phyloP scores from a whole-genome alignment of 2,113 vertebrate genomes.

The Dendropsophus ebraccatus region DNA sequence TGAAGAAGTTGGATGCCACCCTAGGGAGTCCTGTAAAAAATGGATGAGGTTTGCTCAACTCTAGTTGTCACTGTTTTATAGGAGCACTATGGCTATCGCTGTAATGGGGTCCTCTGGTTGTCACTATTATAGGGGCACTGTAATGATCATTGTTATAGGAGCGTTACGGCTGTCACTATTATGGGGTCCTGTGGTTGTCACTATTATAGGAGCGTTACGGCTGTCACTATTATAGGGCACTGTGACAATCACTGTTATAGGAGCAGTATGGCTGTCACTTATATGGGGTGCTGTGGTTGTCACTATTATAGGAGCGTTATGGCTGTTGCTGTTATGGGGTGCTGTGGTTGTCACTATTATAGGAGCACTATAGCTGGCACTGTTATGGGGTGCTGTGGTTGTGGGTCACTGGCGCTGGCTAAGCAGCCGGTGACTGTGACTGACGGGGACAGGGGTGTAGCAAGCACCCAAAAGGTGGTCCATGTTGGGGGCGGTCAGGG shows the following conservation, averaged over 20 bases:
- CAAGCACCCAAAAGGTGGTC: no score
- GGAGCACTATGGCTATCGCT: neutral
- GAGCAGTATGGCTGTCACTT: neutral
- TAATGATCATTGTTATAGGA: neutral
- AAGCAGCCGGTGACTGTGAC: no score
- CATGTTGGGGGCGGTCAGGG: no score
- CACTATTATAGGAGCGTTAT: neutral
- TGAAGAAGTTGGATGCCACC: no score
- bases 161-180: neutral
- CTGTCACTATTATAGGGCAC: neutral
- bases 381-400: neutral
- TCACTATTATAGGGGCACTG: neutral
- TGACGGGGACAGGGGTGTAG: no score
- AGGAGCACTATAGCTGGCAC: neutral
- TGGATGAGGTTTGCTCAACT: no score
- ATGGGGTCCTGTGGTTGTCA: neutral
- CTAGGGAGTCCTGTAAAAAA: no score
- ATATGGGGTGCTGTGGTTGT: neutral
- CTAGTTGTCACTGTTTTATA: neutral
- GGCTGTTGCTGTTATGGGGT: no score
- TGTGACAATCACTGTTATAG: no score
- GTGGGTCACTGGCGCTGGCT: no score
- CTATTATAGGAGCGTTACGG: neutral
- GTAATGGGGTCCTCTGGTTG: neutral
- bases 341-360: neutral